Evolutionary conservation across 2,113 vertebrate species (phyloP), one percentile per base, ranked within the genome.

Genomic region (Bufo gargarizans): DNA sequence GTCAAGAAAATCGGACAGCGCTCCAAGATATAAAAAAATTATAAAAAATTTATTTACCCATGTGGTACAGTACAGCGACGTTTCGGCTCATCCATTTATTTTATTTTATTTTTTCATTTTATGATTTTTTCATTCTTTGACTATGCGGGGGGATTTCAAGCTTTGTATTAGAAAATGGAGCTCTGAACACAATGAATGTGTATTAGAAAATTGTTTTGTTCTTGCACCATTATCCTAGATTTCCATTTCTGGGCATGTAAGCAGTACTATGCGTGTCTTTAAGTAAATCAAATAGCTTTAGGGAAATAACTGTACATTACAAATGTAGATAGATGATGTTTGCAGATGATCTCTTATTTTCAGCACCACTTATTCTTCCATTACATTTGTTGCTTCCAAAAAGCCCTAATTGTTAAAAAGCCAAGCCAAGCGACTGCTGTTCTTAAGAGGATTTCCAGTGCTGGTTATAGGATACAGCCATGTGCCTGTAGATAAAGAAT

Each of bases 341-440:
- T 47, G 16, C 16, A 74, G 69, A 74, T 19, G 19, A 74, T 49
- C 72, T 22, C 49, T 53, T 56, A 13, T 22, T 45, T 53, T 19
- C 14, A 71, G 49, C 65, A 45, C 20, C 65, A 17, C 13, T 84
- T 33, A 14, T 69, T 22, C 47, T 22, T 67, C 49, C 59, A 69
- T 71, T 53, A 69, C 63, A 69, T 69, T 50, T 84, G 82, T 84
- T 84, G 43, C 20, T 69, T 84, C 47, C 63, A 69, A 55, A 79
- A n/a, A 55, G 77, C 58, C 33, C 55, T 80, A 80, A 80, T 80
- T 80, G 14, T 55, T 58, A 33, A 58, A 56, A 14, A 56, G 77
- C 77, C 53, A 55, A 79, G 77, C 50, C 47, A 50, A 78, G 49
- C 22, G n/a, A 78, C 49, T 58, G 77, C 22, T 77, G 77, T 22